Percentiles rank a stretch among this genome's conserved stretches.
Conservation (phyloP, 1,140 invertebrate species). For the Mercenaria mercenaria region DNA sequence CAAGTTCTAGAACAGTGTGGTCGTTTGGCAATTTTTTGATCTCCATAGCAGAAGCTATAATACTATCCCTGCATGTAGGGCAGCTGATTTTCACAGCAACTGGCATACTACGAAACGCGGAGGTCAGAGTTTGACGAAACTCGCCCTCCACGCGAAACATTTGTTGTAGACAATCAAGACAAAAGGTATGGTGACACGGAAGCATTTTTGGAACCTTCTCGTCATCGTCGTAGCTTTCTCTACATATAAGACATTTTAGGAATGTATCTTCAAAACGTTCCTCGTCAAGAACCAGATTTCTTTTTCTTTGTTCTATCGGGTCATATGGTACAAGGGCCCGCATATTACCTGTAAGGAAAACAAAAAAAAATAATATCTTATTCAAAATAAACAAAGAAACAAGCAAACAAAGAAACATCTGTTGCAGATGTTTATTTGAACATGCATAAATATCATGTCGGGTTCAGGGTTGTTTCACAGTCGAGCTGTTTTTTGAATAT, state of each 20-base stretch:
- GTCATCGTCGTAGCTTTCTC: constrained; percentile 81
- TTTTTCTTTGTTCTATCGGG: constrained; percentile 66
- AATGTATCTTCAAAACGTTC: constrained; percentile 83
- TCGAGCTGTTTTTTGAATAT: too few species aligned
- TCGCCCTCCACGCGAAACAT: constrained; percentile 84
- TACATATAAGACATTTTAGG: constrained; percentile 84
- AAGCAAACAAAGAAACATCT: too few species aligned
- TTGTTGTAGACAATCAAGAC: constrained; percentile 87
- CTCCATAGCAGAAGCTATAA: constrained; percentile 91
- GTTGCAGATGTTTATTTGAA: too few species aligned
- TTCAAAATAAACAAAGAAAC: background rate
- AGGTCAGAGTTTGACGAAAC: constrained; percentile 80
- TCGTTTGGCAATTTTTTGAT: constrained; percentile 82
- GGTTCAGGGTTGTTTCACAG: too few species aligned
- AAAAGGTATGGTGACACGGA: constrained; percentile 85
- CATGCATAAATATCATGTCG: too few species aligned
- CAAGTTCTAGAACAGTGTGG: constrained; percentile 81
- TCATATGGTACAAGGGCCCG: background rate
- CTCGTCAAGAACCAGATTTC: constrained; percentile 83
- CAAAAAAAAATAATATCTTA: background rate
- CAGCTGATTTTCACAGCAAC: constrained; percentile 84
- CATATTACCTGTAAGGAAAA: constrained; percentile 56
- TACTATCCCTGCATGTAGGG: constrained; percentile 97
- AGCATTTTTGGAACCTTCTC: constrained; percentile 84
- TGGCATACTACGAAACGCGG: constrained; percentile 81